Conservation (phyloP, 2,797 vertebrate genomes). For the Anguilla pacifica region DNA sequence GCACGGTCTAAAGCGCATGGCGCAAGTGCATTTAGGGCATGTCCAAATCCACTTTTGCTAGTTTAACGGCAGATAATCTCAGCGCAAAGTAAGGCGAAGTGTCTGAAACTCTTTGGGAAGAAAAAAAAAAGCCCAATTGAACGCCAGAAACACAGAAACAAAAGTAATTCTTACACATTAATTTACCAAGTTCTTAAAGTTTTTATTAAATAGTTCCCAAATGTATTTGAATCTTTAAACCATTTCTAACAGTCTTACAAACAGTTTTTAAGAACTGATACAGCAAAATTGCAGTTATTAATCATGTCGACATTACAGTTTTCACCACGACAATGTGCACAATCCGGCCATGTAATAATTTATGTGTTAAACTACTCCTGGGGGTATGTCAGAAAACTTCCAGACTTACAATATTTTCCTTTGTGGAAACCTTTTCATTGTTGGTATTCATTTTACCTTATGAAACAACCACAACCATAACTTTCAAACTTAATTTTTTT, state of each 20-base stretch:
- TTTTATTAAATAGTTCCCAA: neutral
- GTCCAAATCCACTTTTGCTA: no score
- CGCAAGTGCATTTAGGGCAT: no score
- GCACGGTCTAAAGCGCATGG: no score
- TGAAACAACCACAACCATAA: neutral
- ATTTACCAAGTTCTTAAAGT: neutral
- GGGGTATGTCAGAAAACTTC: neutral
- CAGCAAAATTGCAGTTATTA: neutral
- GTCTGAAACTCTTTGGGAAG: no score
- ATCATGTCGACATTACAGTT: no score
- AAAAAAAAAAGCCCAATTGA: neutral
- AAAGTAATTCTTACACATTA: neutral
- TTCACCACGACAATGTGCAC: no score
- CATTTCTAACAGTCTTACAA: neutral
- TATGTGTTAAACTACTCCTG: neutral
- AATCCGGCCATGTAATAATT: neutral
- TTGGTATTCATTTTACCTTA: neutral
- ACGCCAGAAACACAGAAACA: neutral
- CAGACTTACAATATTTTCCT: neutral
- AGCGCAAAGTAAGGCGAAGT: no score
- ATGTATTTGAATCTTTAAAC: neutral
- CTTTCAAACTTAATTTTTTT: neutral
- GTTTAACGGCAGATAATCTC: no score
- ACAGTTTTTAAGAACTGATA: neutral
- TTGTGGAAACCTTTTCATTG: neutral